A percentile compares a stretch with the other conserved stretches of the same genome.
phyloP scores from a whole-genome alignment of 2,113 vertebrate species.

The Tragelaphus buxtoni region DNA sequence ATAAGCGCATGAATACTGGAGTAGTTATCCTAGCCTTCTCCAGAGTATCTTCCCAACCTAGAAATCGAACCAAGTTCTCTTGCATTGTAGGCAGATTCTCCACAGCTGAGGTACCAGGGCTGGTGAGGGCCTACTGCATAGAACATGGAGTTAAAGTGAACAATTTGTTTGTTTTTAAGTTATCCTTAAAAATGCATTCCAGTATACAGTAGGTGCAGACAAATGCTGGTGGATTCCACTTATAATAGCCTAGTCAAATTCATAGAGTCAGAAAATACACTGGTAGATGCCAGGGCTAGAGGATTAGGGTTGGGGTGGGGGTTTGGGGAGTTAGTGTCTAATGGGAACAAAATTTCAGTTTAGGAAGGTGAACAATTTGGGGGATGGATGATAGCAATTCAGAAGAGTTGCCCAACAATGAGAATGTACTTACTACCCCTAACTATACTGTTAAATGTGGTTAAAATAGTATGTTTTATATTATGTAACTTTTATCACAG shows the following conservation, averaged over 20 bases:
- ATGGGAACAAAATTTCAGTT: neutral
- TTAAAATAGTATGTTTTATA: neutral
- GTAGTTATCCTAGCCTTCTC: neutral
- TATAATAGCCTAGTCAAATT: neutral
- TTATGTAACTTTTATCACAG: neutral
- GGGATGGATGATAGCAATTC: neutral
- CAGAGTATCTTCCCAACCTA: neutral
- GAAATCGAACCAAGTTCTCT: neutral
- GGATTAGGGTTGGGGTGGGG: neutral
- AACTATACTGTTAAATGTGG: neutral
- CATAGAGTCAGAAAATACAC: neutral
- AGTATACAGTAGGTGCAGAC: neutral
- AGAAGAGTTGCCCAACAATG: neutral
- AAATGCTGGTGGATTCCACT: neutral
- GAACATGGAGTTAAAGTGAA: neutral
- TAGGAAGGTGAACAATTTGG: neutral
- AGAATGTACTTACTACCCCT: neutral
- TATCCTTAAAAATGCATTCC: neutral
- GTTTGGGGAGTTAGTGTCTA: neutral
- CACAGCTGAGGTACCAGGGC: neutral
- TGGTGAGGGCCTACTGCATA: neutral
- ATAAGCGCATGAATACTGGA: neutral
- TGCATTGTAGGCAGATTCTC: neutral
- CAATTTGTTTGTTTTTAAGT: neutral
- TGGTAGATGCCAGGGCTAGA: neutral